Percentiles rank a stretch among this genome's conserved stretches.
These are phyloP conservation scores for Podabrus alpinus DNA, from an alignment of 2,888 invertebrate species.

Conservation along the genomic window DNA sequence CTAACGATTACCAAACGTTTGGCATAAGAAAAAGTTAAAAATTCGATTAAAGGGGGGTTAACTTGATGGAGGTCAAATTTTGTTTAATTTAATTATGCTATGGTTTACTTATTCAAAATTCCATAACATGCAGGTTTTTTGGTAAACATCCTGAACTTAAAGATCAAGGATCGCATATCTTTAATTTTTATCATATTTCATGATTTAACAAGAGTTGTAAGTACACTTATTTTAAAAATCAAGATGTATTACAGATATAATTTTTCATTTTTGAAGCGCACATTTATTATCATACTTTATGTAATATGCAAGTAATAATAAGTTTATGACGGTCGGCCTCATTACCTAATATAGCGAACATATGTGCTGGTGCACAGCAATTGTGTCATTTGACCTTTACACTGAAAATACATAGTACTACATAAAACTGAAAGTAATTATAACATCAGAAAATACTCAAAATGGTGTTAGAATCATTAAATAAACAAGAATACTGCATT, in stretches of 20 bases:
- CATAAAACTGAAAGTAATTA: neutral
- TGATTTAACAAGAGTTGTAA: neutral
- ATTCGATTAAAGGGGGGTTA: too few relatives aligned
- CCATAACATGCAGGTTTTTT: neutral
- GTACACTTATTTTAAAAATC: neutral
- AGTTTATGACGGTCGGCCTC: conserved; percentile 34
- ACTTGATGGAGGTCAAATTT: neutral
- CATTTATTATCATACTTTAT: neutral
- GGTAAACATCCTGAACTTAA: neutral
- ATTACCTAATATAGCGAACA: conserved; percentile 38
- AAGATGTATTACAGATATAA: neutral
- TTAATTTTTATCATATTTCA: neutral
- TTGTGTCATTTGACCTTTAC: conserved; percentile 25
- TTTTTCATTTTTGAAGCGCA: neutral
- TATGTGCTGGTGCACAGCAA: conserved; percentile 26
- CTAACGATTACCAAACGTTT: too few relatives aligned
- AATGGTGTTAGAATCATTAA: neutral
- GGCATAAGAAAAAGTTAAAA: too few relatives aligned
- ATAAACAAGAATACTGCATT: neutral
- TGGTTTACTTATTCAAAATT: neutral
- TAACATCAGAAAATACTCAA: neutral
- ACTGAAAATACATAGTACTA: conserved; percentile 13
- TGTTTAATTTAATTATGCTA: neutral
- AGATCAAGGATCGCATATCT: neutral
- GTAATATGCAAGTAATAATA: neutral